Evolutionary conservation across 2,113 vertebrate species (phyloP), one percentile per base, ranked within the genome.

Genomic region (Corvus moneduloides): DNA sequence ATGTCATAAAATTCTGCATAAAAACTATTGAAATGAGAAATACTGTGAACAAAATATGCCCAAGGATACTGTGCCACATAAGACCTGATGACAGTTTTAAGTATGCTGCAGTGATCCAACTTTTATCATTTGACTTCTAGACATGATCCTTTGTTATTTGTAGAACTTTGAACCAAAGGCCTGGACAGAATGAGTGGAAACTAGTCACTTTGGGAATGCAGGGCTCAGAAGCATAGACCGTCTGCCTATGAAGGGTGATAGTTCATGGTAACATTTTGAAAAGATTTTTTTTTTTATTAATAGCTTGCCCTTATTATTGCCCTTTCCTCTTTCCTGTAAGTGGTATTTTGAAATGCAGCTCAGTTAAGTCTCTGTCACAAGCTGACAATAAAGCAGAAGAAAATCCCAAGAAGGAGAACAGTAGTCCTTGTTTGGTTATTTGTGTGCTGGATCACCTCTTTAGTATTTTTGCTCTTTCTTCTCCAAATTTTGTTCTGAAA

Each of bases 51-150:
- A 90, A 93, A 95, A 93, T 13, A 13, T 73, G 82, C 78, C 85
- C 76, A 75, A 87, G 83, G 75, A 94, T 93, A 89, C 79, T 91
- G 43, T 95, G 87, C 51, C 86, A 64, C 86, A 73, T 83, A 96
- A 93, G 91, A 97, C 89, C 94, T 93, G 91, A 43, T 95, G 96
- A 94, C 91, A 96, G 41, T 97, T 97, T 97, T 93, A 97, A 94
- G 89, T 85, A 91, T 85, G 91, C 95, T 97, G 43, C 86, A 96
- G 67, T 90, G 87, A 96, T 95, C 74, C 86, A 92, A 35, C 91
- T 96, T 64, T 24, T 75, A 28, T 59, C 16, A 5, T 51, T 80
- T 71, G 72, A 32, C 48, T 92, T 61, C 33, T 27, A 55, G 55
- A 43, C 23, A 9, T 0, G 1, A 37, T 87, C 24, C 26, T 37